A percentile compares a stretch with the other conserved stretches of the same genome.
These are phyloP conservation scores for Grus americana DNA, from an alignment of 2,113 vertebrate species.

Conservation along the genomic window DNA sequence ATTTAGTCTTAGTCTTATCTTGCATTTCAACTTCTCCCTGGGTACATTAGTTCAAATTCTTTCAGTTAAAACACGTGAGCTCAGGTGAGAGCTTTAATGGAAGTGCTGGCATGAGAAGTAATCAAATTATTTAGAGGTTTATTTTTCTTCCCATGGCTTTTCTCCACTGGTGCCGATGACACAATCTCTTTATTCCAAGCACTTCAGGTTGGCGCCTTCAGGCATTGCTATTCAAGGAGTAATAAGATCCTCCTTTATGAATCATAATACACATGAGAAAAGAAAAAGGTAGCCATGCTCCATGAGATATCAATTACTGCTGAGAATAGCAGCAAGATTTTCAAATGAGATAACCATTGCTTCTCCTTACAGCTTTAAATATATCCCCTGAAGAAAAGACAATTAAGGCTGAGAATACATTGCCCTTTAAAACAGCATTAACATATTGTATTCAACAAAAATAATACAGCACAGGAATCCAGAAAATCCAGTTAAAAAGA, in stretches of 20 bases:
- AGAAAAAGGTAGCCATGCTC: neutral
- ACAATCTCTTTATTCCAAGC: neutral
- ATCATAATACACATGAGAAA: neutral
- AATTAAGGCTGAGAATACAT: neutral
- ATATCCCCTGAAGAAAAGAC: neutral
- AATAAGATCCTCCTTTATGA: neutral
- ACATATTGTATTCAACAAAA: neutral
- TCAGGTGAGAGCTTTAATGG: conserved; percentile 9
- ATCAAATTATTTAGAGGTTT: conserved; percentile 20
- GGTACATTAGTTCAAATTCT: neutral
- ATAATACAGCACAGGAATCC: neutral
- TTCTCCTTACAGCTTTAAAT: neutral
- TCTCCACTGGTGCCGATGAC: neutral
- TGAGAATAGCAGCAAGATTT: conserved; percentile 4
- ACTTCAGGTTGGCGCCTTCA: neutral
- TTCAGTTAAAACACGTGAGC: neutral
- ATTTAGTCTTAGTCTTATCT: neutral
- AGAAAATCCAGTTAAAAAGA: neutral
- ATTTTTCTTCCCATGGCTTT: conserved; percentile 19
- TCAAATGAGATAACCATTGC: neutral
- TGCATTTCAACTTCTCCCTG: neutral
- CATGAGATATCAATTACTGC: neutral
- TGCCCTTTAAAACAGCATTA: neutral
- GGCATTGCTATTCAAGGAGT: neutral
- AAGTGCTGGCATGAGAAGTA: neutral